Conservation (phyloP, 1,140 invertebrate species). For the Coelopa frigida region DNA sequence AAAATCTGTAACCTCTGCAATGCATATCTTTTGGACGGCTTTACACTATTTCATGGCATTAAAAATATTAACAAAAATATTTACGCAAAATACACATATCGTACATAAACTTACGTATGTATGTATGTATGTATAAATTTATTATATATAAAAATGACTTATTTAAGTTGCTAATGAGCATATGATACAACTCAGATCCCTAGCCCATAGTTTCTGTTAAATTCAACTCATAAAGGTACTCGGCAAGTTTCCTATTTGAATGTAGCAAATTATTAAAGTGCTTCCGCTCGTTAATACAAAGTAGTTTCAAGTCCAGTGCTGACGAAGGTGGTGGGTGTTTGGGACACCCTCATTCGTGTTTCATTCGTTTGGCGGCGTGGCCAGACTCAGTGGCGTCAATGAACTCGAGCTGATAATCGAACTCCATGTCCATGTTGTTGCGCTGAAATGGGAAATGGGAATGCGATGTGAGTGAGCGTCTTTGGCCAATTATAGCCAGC, state of each 20-base stretch:
- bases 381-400: constrained; percentile 18
- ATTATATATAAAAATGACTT: not conserved
- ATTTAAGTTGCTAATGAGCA: too few relatives aligned
- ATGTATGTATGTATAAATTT: constrained; percentile 3
- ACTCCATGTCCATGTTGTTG: constrained; percentile 41
- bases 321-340: not conserved
- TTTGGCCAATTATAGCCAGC: not conserved
- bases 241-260: not conserved
- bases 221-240: not conserved
- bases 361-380: constrained; percentile 35
- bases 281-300: not conserved
- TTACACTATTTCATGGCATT: constrained; percentile 13
- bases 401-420: constrained; percentile 40
- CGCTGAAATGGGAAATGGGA: constrained; percentile 19
- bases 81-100: not conserved
- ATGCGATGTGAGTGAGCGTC: not conserved
- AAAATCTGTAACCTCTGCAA: not conserved
- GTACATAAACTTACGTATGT: not conserved
- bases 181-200: too few relatives aligned
- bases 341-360: constrained; percentile 33
- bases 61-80: not conserved
- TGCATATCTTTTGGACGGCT: constrained; percentile 14
- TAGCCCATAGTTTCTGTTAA: not conserved
- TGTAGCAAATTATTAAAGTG: too few relatives aligned
- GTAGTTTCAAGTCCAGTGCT: not conserved